Conservation (phyloP, 2,888 invertebrate species). For the Vandiemenella viatica region DNA sequence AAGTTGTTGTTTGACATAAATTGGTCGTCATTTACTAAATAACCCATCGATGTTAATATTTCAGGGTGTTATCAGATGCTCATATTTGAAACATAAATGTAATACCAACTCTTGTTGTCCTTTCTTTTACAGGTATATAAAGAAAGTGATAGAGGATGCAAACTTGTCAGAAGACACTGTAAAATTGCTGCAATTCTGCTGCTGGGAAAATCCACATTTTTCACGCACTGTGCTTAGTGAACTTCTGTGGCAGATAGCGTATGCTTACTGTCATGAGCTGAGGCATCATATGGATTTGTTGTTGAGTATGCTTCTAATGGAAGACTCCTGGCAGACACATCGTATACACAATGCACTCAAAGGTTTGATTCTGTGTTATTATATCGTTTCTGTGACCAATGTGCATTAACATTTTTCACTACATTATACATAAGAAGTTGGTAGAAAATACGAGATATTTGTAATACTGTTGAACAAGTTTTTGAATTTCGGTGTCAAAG, state of each 20-base stretch:
- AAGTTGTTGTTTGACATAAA: too few relatives aligned
- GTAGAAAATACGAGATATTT: too few relatives aligned
- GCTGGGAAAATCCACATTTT: slow-evolving; percentile 94
- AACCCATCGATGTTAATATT: too few relatives aligned
- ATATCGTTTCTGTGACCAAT: too few relatives aligned
- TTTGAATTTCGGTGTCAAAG: too few relatives aligned
- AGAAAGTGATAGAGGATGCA: slow-evolving; percentile 88
- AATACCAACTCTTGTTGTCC: too few relatives aligned
- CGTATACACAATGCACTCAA: slow-evolving; percentile 86
- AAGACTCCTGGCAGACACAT: slow-evolving; percentile 93
- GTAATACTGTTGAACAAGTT: too few relatives aligned
- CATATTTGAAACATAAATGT: too few relatives aligned
- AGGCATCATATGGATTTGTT: slow-evolving; percentile 83
- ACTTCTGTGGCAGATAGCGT: slow-evolving; percentile 78
- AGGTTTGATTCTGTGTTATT: slow-evolving; percentile 35
- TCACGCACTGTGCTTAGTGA: slow-evolving; percentile 79
- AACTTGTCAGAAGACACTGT: slow-evolving; percentile 83
- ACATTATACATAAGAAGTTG: too few relatives aligned
- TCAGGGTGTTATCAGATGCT: too few relatives aligned
- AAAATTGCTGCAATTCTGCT: slow-evolving; percentile 79
- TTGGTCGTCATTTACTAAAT: too few relatives aligned
- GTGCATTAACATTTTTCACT: too few relatives aligned
- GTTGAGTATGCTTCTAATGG: slow-evolving; percentile 70
- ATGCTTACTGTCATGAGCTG: slow-evolving; percentile 87
- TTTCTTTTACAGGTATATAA: slow-evolving; percentile 62